A percentile compares a stretch with the other conserved stretches of the same genome.
Evolutionary conservation across 2,888 invertebrate species (phyloP).

Genomic region (Cerastis leucographa): DNA sequence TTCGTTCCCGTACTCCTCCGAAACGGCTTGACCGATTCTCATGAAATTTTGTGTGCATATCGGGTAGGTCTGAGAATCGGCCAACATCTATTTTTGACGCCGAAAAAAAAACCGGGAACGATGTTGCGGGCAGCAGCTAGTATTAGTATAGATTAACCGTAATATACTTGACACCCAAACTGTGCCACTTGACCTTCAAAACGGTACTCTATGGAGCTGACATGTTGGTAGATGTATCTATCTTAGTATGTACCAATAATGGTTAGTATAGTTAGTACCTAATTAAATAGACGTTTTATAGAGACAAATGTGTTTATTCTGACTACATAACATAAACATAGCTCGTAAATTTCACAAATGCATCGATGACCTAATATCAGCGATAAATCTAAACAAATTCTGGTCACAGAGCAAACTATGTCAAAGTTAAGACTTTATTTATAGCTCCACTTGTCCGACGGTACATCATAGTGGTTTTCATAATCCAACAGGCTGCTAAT

Average conservation of each 20-base stretch:
- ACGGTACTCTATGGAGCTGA: background rate
- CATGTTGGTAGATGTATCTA: background rate
- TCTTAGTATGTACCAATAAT: background rate
- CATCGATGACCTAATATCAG: constrained; percentile 46
- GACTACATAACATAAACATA: constrained; percentile 14
- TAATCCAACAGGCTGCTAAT: constrained; percentile 48
- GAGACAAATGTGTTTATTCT: constrained; percentile 16
- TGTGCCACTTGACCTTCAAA: background rate
- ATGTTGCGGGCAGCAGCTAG: too few relatives aligned
- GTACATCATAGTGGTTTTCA: constrained; percentile 12
- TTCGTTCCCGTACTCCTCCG: too few relatives aligned
- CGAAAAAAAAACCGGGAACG: too few relatives aligned
- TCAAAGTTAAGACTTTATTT: constrained; percentile 47
- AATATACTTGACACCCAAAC: background rate
- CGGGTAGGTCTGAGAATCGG: too few relatives aligned
- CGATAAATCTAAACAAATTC: constrained; percentile 35
- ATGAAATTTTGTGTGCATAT: too few relatives aligned
- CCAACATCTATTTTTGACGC: too few relatives aligned
- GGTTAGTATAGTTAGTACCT: background rate
- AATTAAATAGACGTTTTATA: background rate
- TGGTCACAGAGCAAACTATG: constrained; percentile 30
- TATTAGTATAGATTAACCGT: background rate
- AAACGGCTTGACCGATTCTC: too few relatives aligned
- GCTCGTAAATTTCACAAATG: constrained; percentile 45
- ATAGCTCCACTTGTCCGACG: constrained; percentile 20